Conservation (phyloP, 2,797 vertebrate genomes). For the Micropoecilia bifurca region DNA sequence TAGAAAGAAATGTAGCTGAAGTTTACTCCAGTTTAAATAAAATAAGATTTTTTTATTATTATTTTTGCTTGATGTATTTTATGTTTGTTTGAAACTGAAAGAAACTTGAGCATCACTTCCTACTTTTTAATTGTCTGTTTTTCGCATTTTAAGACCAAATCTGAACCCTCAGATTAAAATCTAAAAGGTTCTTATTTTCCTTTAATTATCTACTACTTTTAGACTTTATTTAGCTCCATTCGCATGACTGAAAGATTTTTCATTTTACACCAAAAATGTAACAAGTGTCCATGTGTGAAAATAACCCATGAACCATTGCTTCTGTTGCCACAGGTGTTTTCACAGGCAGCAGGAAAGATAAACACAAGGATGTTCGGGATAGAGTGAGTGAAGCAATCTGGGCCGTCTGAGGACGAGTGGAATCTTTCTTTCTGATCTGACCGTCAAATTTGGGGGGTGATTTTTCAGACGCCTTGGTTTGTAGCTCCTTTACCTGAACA, state of each 20-base stretch:
- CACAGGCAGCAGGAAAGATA: constrained; percentile 67
- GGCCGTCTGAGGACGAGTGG: constrained; percentile 34
- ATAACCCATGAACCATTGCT: constrained; percentile 70
- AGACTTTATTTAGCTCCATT: neutral
- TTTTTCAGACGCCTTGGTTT: constrained; percentile 32
- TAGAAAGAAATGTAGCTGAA: neutral
- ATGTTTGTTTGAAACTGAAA: neutral
- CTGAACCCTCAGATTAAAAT: constrained; percentile 20
- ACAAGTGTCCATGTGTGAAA: constrained; percentile 22
- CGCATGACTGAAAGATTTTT: constrained; percentile 29
- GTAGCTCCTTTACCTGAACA: constrained; percentile 13
- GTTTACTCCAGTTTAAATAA: neutral
- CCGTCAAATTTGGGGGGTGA: constrained; percentile 24
- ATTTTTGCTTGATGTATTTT: neutral
- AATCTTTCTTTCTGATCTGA: constrained; percentile 51
- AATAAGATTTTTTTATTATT: neutral
- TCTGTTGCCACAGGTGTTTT: constrained; percentile 76
- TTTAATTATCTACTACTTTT: neutral
- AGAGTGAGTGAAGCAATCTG: constrained; percentile 81
- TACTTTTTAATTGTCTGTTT: neutral
- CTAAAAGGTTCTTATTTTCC: constrained; percentile 35
- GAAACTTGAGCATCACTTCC: neutral
- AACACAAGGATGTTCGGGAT: constrained; percentile 74
- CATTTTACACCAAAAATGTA: constrained; percentile 13
- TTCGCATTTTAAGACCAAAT: neutral